Evolutionary conservation across 2,797 vertebrate genomes (phyloP).

Genomic region (Alosa sapidissima): DNA sequence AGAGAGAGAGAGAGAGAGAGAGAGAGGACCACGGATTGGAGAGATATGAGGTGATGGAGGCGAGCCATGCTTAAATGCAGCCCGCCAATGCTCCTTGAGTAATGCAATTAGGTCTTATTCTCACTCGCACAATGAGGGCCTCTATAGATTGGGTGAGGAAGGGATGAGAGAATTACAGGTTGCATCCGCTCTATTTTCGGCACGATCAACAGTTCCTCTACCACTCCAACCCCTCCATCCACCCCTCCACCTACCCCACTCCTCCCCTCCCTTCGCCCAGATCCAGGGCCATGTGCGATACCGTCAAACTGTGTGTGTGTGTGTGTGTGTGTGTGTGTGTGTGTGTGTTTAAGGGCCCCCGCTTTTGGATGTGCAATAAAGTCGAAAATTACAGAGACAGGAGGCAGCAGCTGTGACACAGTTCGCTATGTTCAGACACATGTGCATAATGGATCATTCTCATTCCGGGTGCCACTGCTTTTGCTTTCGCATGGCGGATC

Average conservation of each 20-base stretch:
- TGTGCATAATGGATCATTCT: slow-evolving; percentile 68
- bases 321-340: slow-evolving; percentile 24
- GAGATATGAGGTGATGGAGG: slow-evolving; percentile 35
- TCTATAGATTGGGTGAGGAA: slow-evolving; percentile 23
- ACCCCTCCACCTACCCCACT: neutral
- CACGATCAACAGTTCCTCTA: neutral
- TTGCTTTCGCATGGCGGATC: slow-evolving; percentile 34
- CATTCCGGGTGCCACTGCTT: slow-evolving; percentile 59
- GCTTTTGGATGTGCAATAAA: slow-evolving; percentile 57
- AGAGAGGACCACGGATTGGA: slow-evolving; percentile 25
- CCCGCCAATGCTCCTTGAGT: slow-evolving; percentile 36
- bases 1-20: neutral
- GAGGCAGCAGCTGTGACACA: slow-evolving; percentile 61
- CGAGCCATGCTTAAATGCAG: slow-evolving; percentile 34
- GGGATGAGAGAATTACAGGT: slow-evolving; percentile 46
- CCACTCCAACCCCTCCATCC: neutral
- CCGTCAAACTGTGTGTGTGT: neutral
- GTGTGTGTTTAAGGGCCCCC: slow-evolving; percentile 31
- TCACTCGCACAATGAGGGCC: slow-evolving; percentile 39
- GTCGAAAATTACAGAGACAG: slow-evolving; percentile 49
- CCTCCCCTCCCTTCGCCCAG: neutral
- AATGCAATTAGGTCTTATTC: slow-evolving; percentile 49
- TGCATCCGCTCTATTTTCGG: slow-evolving; percentile 50
- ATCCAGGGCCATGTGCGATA: neutral
- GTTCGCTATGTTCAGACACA: slow-evolving; percentile 63